Evolutionary conservation across 2,888 invertebrate species (phyloP).

Genomic region (Drosophila aldrichi): DNA sequence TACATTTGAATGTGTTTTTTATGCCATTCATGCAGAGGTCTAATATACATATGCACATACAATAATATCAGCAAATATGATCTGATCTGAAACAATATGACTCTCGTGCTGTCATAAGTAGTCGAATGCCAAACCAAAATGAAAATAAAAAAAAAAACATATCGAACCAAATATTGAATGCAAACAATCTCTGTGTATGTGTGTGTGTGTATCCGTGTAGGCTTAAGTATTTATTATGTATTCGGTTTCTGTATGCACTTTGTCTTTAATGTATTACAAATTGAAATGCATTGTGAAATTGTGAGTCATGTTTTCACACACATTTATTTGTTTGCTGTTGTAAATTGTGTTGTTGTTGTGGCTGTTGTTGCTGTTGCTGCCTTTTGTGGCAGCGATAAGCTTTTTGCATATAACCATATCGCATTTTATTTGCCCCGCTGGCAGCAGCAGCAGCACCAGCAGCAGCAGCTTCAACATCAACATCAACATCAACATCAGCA

Average conservation of each 20-base stretch:
- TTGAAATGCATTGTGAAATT: slow-evolving; percentile 72
- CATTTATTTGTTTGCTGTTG: slow-evolving; percentile 42
- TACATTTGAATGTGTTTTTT: too few species aligned
- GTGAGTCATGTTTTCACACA: slow-evolving; percentile 36
- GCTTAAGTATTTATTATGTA: slow-evolving; percentile 49
- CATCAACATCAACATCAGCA: slow-evolving; percentile 29
- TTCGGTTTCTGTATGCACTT: slow-evolving; percentile 54
- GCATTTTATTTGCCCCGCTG: slow-evolving; percentile 66
- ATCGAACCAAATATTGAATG: slow-evolving; percentile 8
- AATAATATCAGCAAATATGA: neutral
- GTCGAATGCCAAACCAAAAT: slow-evolving; percentile 11
- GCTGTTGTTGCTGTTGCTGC: slow-evolving; percentile 38
- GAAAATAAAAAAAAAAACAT: slow-evolving; percentile 27
- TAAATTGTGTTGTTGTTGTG: slow-evolving; percentile 23
- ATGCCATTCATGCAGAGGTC: too few species aligned
- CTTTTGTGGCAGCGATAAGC: slow-evolving; percentile 76
- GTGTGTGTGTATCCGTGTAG: neutral
- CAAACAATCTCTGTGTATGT: neutral
- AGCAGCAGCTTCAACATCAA: slow-evolving; percentile 20
- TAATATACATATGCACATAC: neutral
- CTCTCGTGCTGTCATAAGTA: neutral
- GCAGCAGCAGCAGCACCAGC: slow-evolving; percentile 48
- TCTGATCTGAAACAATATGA: slow-evolving; percentile 4
- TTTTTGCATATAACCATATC: slow-evolving; percentile 60
- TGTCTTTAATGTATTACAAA: slow-evolving; percentile 68